Percentiles rank a stretch among this genome's conserved stretches.
Evolutionary conservation across 2,888 invertebrate species (phyloP).

Genomic region (Cremastinae sp.): DNA sequence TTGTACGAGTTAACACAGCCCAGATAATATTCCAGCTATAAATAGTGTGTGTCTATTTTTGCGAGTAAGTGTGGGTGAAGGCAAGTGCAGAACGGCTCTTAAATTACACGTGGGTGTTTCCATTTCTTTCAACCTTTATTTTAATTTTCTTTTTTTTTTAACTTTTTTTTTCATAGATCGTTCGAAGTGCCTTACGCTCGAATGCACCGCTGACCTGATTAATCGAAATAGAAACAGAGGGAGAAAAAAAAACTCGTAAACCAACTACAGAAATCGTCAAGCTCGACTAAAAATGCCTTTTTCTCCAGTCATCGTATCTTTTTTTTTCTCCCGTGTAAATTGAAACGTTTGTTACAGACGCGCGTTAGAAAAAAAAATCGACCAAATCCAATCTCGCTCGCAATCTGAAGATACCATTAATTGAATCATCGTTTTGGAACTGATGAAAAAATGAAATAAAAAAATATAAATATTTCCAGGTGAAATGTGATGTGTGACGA

Average conservation of each 20-base stretch:
- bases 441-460: not conserved
- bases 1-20: slow-evolving; percentile 20
- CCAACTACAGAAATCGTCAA: too few relatives aligned
- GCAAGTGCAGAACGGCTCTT: not conserved
- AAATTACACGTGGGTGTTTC: not conserved
- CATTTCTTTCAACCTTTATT: not conserved
- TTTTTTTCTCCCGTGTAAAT: not conserved
- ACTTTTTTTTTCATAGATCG: not conserved
- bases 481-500: too few relatives aligned
- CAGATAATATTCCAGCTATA: slow-evolving; percentile 16
- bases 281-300: not conserved
- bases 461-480: too few relatives aligned
- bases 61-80: not conserved
- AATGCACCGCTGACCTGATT: not conserved
- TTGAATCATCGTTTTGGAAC: too few relatives aligned
- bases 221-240: not conserved
- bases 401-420: too few relatives aligned
- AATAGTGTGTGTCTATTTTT: slow-evolving; percentile 3
- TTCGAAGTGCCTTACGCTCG: not conserved
- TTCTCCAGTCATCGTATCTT: not conserved
- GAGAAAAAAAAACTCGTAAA: too few relatives aligned
- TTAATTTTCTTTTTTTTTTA: slow-evolving; percentile 1
- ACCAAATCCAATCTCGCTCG: too few relatives aligned
- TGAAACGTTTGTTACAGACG: too few relatives aligned
- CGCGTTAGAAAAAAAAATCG: too few relatives aligned